Percentiles rank a stretch among this genome's conserved stretches.
These are phyloP conservation scores for Bergia puertoricense DNA, from an alignment of 92 coral and sea anemone genomes.

Conservation along the genomic window DNA sequence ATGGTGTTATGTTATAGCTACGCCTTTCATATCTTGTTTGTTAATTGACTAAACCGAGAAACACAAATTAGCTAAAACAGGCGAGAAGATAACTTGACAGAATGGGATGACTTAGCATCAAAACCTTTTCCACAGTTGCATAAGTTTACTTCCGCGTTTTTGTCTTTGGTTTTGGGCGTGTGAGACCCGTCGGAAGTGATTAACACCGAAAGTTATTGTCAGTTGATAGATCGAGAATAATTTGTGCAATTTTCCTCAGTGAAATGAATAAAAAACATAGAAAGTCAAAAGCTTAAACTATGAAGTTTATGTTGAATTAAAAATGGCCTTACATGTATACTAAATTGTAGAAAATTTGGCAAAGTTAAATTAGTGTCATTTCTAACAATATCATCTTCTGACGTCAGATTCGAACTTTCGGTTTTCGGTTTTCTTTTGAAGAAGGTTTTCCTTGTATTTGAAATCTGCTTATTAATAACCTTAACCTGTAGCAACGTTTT, in stretches of 20 bases:
- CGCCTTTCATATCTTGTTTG: neutral
- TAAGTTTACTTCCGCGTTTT: neutral
- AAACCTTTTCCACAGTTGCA: too few relatives aligned
- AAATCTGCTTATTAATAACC: neutral
- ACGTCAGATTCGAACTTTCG: neutral
- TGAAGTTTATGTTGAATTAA: too few relatives aligned
- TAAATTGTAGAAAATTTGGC: neutral
- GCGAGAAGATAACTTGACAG: neutral
- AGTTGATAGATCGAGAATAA: neutral
- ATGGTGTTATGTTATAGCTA: neutral
- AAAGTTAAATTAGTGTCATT: neutral
- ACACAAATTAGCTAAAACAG: neutral
- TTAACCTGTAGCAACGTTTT: neutral
- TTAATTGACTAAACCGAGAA: neutral
- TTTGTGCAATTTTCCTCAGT: too few relatives aligned
- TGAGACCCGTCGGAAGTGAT: neutral
- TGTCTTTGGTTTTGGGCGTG: constrained; percentile 7
- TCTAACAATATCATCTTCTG: neutral
- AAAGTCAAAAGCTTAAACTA: too few relatives aligned
- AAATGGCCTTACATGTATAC: too few relatives aligned
- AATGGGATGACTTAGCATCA: neutral
- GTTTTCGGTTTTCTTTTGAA: constrained; percentile 6
- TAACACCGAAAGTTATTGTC: neutral
- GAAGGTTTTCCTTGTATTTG: neutral
- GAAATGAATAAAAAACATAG: too few relatives aligned